phyloP scores from a whole-genome alignment of 1,140 invertebrate genomes.

The Eriosoma lanigerum region DNA sequence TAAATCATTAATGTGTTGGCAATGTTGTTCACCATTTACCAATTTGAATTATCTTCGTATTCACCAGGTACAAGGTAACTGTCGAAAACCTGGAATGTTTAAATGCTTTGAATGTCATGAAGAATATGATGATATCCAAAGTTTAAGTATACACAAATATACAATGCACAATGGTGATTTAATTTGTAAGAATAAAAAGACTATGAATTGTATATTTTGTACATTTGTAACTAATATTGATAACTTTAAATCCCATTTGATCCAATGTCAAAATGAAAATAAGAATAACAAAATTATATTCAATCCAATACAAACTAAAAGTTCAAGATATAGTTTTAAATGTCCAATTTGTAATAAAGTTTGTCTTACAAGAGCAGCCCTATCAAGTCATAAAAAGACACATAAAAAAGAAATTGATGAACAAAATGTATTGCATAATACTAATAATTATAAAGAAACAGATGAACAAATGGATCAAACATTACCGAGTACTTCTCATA shows the following conservation, averaged over 20 bases:
- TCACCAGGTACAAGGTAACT: conserved; percentile 29
- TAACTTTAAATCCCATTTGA: conserved; percentile 32
- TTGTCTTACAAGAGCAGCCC: conserved; percentile 21
- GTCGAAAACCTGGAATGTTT: conserved; percentile 32
- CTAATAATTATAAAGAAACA: neutral
- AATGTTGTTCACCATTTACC: conserved; percentile 18
- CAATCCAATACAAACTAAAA: neutral
- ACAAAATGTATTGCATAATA: neutral
- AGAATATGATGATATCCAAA: neutral
- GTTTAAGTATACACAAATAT: conserved; percentile 43
- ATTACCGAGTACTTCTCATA: neutral
- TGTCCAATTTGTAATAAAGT: conserved; percentile 18
- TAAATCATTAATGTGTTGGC: conserved; percentile 34
- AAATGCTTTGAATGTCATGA: conserved; percentile 35
- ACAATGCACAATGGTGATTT: conserved; percentile 6
- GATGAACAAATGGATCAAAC: neutral
- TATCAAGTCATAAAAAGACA: conserved; percentile 15
- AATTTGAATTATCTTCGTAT: neutral
- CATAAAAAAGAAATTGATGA: neutral
- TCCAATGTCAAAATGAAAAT: neutral
- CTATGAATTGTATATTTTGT: conserved; percentile 11
- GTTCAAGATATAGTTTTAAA: neutral
- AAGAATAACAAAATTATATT: neutral
- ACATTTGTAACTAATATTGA: neutral
- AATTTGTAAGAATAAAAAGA: conserved; percentile 23